Evolutionary conservation across 2,888 invertebrate genomes (phyloP).

Genomic region (Spisula solida): DNA sequence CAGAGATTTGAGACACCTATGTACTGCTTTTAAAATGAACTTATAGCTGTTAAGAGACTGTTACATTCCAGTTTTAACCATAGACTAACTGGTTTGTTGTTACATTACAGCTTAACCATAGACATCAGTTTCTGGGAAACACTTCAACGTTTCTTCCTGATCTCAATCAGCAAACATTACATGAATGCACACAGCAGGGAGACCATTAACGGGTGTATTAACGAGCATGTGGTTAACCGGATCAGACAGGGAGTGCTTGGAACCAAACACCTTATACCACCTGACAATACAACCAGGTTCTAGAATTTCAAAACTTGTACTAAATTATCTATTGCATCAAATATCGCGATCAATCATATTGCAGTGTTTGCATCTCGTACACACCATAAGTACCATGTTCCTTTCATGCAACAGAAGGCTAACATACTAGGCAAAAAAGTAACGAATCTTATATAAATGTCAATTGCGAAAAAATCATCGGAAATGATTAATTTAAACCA

Average conservation of each 20-base stretch:
- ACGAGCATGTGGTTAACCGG: not conserved
- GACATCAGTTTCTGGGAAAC: not conserved
- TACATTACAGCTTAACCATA: too few species aligned
- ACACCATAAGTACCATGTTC: too few species aligned
- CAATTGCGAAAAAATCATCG: not conserved
- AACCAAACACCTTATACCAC: not conserved
- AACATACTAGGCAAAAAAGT: not conserved
- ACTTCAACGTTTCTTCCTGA: not conserved
- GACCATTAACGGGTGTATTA: not conserved
- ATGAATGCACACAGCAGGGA: not conserved
- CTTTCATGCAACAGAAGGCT: not conserved
- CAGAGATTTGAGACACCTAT: too few species aligned
- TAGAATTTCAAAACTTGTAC: too few species aligned
- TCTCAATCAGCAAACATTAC: constrained; percentile 5
- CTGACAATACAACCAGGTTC: not conserved
- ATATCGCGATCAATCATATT: too few species aligned
- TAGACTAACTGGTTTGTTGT: too few species aligned
- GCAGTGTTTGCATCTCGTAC: too few species aligned
- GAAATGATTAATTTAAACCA: not conserved
- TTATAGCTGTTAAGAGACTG: too few species aligned
- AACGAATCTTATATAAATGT: not conserved
- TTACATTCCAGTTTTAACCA: too few species aligned
- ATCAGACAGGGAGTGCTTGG: not conserved
- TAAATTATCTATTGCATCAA: too few species aligned
- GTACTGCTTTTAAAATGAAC: too few species aligned